These are phyloP conservation scores for Pipistrellus kuhlii DNA, from an alignment of 2,797 vertebrate genomes.

Conservation along the genomic window DNA sequence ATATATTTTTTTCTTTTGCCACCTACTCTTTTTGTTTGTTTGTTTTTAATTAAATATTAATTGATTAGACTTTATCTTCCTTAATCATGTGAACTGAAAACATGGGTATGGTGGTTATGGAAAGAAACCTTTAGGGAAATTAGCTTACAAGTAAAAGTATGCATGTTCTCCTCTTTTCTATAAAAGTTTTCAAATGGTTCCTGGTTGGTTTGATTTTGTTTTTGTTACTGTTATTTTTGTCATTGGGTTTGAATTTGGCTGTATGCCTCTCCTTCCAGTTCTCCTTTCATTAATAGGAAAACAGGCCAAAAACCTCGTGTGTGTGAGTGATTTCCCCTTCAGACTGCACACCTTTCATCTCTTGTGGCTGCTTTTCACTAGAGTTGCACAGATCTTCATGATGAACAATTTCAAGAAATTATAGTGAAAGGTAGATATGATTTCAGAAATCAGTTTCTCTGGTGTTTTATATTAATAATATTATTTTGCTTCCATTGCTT, in stretches of 20 bases:
- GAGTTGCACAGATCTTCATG: constrained; percentile 79
- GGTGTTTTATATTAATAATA: constrained; percentile 73
- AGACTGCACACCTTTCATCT: constrained; percentile 79
- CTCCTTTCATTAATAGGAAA: constrained; percentile 86
- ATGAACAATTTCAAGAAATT: constrained; percentile 73
- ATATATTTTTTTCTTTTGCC: constrained; percentile 92
- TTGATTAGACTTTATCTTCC: constrained; percentile 87
- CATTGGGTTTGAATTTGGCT: constrained; percentile 71
- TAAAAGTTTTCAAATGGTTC: constrained; percentile 78
- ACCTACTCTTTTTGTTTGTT: constrained; percentile 89
- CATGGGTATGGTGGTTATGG: constrained; percentile 81
- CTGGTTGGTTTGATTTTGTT: not conserved
- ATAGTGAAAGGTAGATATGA: constrained; percentile 75
- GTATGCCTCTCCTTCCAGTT: constrained; percentile 73
- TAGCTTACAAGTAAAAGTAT: constrained; percentile 81
- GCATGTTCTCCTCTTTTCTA: constrained; percentile 90
- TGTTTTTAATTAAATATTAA: constrained; percentile 91
- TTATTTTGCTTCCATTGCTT: constrained; percentile 85
- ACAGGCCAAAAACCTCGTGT: constrained; percentile 63
- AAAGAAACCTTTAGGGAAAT: constrained; percentile 84
- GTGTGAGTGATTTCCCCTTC: constrained; percentile 81
- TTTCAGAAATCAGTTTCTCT: constrained; percentile 78
- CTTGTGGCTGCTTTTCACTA: constrained; percentile 74
- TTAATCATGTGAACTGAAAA: constrained; percentile 84
- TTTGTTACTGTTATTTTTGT: constrained; percentile 51